Base-by-base conservation (phyloP, 2,113 vertebrate species). In the Lepisosteus osseus region DNA sequence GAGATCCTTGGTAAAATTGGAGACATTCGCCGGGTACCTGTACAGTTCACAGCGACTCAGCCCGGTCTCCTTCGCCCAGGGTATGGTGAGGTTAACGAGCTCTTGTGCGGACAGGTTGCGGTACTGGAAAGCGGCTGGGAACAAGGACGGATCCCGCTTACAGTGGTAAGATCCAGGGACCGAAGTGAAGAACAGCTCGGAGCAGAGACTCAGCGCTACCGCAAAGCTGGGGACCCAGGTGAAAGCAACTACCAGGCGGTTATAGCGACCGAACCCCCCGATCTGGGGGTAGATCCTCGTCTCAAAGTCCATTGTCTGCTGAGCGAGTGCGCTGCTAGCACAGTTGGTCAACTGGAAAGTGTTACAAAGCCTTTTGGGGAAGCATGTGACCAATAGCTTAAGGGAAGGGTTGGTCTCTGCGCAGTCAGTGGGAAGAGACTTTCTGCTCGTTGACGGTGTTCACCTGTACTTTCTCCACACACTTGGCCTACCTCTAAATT, bases 211-310 rank as follows among this genome's bases (percentile, higher is more conserved):
- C 57, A 94, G 66, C 51, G 87, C 90, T 74, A 94, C 86, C 0
- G 84, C 90, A 64, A 92, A 84, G 81, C 84, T 84, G 0, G 92
- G 93, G n/a, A 92, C 80, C 91, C 92, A 93, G 61, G 85, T 90
- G 73, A 89, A 92, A 0, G 84, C 69, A 0, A 89, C 87, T 55
- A 91, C 84, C 0, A 87, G 68, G 3, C 91, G 82, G 77, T 87
- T 88, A 57, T 86, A 91, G 59, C 85, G 88, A 0, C 93, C 92
- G 7, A 86, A 94, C 11, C 90, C 92, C 4, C 93, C 92, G 5
- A 79, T 75, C 42, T 65, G 76, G 0, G 89, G 85, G 73, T 86
- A 82, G 14, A 87, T 62, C 71, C 76, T 86, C 0, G 68, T 65
- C 72, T 92, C 89, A 45, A 82, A 87, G 59, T 92, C 90, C 92